Base-by-base conservation (phyloP, 2,113 vertebrate species). In the Podiceps cristatus region DNA sequence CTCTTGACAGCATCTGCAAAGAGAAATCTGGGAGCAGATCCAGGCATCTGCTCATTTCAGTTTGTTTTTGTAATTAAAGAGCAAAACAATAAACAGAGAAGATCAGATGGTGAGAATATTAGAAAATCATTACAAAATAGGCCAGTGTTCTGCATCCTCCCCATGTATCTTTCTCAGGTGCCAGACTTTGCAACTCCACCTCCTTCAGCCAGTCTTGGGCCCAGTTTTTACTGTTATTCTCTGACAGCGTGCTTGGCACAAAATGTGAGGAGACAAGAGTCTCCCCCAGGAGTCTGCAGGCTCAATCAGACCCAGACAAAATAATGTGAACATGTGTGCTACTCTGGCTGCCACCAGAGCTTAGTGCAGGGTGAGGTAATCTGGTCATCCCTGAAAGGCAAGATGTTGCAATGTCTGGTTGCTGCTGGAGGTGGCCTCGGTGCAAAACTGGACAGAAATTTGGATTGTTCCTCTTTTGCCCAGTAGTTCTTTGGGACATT, bases 41-140 rank as follows among this genome's bases (percentile, higher is more conserved):
- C 93, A 95, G 85, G 81, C 74, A 75, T 85, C 74, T 93, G 93
- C 45, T 95, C 14, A 18, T 62, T 93, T 80, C 53, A 28, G 50
- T 92, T 95, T 96, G 81, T 35, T 95, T 94, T 91, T 77, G n/a
- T 73, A 94, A 94, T 90, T 93, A 82, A 72, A 68, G 53, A 90
- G 45, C 28, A 19, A 94, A 89, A 60, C 53, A 96, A 92, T 71
- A 94, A 96, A 75, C 20, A 53, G 79, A 92, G 72, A 59, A 63
- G 44, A 81, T 85, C 68, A 73, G 60, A 82, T 45, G n/a, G 78
- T 55, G n/a, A 96, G 35, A 76, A 62, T 58, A 67, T 82, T 53
- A 78, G 37, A 60, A 97, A 96, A 81, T 49, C 69, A 56, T 40
- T 27, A 88, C 63, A 86, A 91, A 89, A 82, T 0, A 0, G 5